These are phyloP conservation scores for Venusia cambrica DNA, from an alignment of 2,888 invertebrate genomes.

Conservation along the genomic window DNA sequence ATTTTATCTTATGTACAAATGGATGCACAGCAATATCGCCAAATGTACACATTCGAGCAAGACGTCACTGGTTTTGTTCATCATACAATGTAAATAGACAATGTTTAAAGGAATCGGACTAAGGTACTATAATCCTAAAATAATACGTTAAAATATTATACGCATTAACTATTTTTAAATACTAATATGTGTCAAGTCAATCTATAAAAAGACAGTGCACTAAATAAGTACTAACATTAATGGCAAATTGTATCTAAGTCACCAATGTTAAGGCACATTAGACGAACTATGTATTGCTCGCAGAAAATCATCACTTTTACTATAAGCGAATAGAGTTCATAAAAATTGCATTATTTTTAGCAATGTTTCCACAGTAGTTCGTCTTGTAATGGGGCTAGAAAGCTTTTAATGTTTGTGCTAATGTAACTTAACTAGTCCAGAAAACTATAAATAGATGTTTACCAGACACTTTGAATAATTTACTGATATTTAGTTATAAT, in stretches of 20 bases:
- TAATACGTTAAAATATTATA: slow-evolving; percentile 9
- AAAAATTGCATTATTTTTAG: slow-evolving; percentile 1
- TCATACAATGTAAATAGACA: slow-evolving; percentile 11
- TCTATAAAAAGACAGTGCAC: slow-evolving; percentile 13
- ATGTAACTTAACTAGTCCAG: slow-evolving; percentile 3
- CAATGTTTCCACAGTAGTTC: slow-evolving; percentile 2
- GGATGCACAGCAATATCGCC: slow-evolving; percentile 41
- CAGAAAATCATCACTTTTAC: neutral
- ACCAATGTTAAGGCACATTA: slow-evolving; percentile 3
- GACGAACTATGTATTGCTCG: slow-evolving; percentile 4
- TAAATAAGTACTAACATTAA: slow-evolving; percentile 3
- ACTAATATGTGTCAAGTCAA: slow-evolving; percentile 2
- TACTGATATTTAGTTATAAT: slow-evolving; percentile 12
- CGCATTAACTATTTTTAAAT: slow-evolving; percentile 13
- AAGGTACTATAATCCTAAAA: slow-evolving; percentile 4
- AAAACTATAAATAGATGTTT: neutral
- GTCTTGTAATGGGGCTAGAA: slow-evolving; percentile 6
- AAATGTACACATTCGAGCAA: slow-evolving; percentile 34
- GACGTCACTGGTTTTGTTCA: slow-evolving; percentile 18
- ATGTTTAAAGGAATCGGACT: slow-evolving; percentile 3
- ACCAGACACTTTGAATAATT: slow-evolving; percentile 4
- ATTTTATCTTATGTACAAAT: slow-evolving; percentile 24
- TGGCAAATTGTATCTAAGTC: slow-evolving; percentile 1
- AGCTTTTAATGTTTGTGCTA: slow-evolving; percentile 16
- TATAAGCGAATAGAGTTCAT: slow-evolving; percentile 4